Percentiles rank a stretch among this genome's conserved stretches.
Evolutionary conservation across 2,888 invertebrate species (phyloP).

Genomic region (Malthinus seriepunctatus): DNA sequence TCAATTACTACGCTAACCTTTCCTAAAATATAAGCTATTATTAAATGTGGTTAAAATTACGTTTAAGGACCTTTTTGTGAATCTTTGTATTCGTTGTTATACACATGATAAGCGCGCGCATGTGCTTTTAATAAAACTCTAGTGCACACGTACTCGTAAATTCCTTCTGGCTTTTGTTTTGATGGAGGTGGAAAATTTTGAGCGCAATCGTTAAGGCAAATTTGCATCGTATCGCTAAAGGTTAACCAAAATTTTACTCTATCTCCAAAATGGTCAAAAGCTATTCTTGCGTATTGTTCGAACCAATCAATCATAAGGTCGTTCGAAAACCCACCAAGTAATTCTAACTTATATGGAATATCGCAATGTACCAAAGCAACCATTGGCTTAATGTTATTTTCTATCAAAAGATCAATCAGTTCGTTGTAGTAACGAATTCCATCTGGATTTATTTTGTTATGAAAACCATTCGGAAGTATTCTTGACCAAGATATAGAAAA

Average conservation of each 20-base stretch:
- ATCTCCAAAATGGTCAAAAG: conserved; percentile 43
- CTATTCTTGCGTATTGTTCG: conserved; percentile 60
- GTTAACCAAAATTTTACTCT: conserved; percentile 58
- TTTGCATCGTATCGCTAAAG: conserved; percentile 56
- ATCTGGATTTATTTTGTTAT: conserved; percentile 59
- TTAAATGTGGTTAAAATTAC: neutral
- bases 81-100: conserved; percentile 56
- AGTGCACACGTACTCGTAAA: conserved; percentile 63
- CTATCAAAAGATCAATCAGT: conserved; percentile 59
- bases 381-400: conserved; percentile 58
- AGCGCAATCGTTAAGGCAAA: conserved; percentile 15
- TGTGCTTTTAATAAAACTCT: conserved; percentile 68
- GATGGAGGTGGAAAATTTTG: neutral
- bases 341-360: conserved; percentile 56
- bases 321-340: conserved; percentile 55
- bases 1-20: conserved; percentile 65
- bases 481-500: conserved; percentile 71
- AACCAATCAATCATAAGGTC: conserved; percentile 61
- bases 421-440: conserved; percentile 67
- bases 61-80: conserved; percentile 36
- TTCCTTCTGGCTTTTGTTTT: conserved; percentile 47
- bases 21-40: conserved; percentile 52
- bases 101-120: conserved; percentile 63
- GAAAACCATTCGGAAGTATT: conserved; percentile 62
- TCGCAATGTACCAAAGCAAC: conserved; percentile 62